phyloP scores from a whole-genome alignment of 2,113 vertebrate species.

The Istiophorus platypterus region DNA sequence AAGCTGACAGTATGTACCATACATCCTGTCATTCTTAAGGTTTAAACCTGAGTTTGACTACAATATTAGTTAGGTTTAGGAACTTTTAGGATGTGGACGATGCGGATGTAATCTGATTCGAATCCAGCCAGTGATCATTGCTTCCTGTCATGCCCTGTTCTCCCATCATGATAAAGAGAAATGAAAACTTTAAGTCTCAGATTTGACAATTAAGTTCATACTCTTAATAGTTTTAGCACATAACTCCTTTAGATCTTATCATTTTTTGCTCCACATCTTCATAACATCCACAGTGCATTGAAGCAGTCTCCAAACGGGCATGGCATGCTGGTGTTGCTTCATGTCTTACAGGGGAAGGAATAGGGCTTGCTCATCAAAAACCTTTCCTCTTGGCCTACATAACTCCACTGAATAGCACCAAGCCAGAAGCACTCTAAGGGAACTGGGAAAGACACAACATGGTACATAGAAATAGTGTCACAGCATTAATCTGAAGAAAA shows the following conservation, averaged over 20 bases:
- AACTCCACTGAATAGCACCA: constrained; percentile 31
- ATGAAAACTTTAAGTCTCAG: neutral
- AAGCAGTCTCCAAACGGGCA: neutral
- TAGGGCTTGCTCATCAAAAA: constrained; percentile 59
- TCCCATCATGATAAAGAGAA: neutral
- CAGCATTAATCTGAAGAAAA: constrained; percentile 20
- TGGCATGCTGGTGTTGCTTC: constrained; percentile 36
- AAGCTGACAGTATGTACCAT: neutral
- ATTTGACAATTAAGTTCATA: neutral
- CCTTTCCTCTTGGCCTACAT: constrained; percentile 52
- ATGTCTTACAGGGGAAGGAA: constrained; percentile 60
- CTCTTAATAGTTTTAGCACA: neutral
- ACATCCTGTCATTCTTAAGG: neutral
- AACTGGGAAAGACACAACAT: constrained; percentile 1
- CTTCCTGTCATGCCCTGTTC: neutral
- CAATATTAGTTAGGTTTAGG: neutral
- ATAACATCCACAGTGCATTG: constrained; percentile 35
- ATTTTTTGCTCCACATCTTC: constrained; percentile 1
- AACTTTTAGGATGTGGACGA: neutral
- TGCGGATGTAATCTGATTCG: neutral
- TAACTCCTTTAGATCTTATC: neutral
- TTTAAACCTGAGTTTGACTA: neutral
- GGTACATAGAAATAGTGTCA: constrained; percentile 20
- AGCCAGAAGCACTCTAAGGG: constrained; percentile 41
- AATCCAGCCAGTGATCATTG: neutral